Evolutionary conservation across 2,113 vertebrate species (phyloP).

Genomic region (Anarhynchus alexandrinus): DNA sequence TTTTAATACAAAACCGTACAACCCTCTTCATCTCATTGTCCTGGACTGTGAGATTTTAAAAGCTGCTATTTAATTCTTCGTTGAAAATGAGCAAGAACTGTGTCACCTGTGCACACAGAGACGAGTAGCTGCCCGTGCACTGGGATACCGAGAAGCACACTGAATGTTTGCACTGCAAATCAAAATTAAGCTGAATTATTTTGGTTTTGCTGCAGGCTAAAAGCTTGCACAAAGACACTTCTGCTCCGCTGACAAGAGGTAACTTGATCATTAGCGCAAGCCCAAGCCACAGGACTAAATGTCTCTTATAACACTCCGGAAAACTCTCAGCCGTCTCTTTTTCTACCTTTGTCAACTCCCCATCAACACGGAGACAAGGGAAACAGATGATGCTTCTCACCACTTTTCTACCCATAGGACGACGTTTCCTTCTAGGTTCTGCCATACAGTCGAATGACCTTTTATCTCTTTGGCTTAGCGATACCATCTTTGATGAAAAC

Average conservation of each 20-base stretch:
- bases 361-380: not conserved
- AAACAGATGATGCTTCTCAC: not conserved
- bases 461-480: not conserved
- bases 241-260: not conserved
- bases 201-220: not conserved
- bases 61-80: not conserved
- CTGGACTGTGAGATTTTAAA: not conserved
- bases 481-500: not conserved
- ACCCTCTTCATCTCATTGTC: not conserved
- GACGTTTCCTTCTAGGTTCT: not conserved
- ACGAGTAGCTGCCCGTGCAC: fast-evolving
- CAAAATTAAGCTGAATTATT: not conserved
- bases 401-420: not conserved
- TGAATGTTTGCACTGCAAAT: not conserved
- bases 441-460: not conserved
- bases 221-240: not conserved
- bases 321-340: not conserved
- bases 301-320: not conserved
- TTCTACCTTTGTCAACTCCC: not conserved
- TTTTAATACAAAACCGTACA: not conserved
- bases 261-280: fast-evolving
- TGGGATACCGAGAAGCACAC: not conserved
- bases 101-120: fast-evolving
- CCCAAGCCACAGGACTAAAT: not conserved
- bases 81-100: not conserved